Percentiles rank a stretch among this genome's conserved stretches.
These are phyloP conservation scores for Pseudopipra pipra DNA, from an alignment of 2,113 vertebrate genomes.

Conservation along the genomic window DNA sequence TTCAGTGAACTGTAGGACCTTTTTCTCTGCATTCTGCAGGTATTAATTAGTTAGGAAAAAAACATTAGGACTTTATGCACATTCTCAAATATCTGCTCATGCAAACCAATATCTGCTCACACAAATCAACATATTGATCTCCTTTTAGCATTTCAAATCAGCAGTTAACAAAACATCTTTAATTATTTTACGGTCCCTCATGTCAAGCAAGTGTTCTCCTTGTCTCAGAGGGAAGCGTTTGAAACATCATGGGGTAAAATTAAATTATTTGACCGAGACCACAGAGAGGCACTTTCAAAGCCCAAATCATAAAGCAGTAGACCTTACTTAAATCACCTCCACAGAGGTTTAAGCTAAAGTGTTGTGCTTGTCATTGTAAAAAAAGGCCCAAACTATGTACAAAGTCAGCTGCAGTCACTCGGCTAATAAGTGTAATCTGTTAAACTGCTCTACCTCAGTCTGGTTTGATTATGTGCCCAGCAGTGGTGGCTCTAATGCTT, in stretches of 20 bases:
- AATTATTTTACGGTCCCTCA: neutral
- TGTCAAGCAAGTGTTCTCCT: neutral
- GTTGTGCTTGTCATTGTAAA: conserved; percentile 4
- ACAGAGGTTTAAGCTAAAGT: conserved; percentile 15
- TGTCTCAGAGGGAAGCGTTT: neutral
- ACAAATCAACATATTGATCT: neutral
- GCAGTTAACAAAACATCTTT: neutral
- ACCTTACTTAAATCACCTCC: conserved; percentile 37
- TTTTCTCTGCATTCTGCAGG: neutral
- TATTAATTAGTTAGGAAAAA: neutral
- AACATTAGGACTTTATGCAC: neutral
- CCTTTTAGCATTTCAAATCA: neutral
- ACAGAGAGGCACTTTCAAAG: conserved; percentile 16
- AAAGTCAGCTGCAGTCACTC: neutral
- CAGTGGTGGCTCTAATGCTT: neutral
- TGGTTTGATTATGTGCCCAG: neutral
- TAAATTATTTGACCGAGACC: neutral
- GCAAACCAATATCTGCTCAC: neutral
- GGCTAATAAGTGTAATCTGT: conserved; percentile 50
- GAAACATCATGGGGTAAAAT: conserved; percentile 34
- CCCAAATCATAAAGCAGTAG: conserved; percentile 4
- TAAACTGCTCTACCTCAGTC: neutral
- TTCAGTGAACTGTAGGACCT: neutral
- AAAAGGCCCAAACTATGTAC: neutral
- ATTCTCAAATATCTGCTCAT: neutral